These are phyloP conservation scores for Pandemis corylana DNA, from an alignment of 2,888 invertebrate genomes.

Conservation along the genomic window DNA sequence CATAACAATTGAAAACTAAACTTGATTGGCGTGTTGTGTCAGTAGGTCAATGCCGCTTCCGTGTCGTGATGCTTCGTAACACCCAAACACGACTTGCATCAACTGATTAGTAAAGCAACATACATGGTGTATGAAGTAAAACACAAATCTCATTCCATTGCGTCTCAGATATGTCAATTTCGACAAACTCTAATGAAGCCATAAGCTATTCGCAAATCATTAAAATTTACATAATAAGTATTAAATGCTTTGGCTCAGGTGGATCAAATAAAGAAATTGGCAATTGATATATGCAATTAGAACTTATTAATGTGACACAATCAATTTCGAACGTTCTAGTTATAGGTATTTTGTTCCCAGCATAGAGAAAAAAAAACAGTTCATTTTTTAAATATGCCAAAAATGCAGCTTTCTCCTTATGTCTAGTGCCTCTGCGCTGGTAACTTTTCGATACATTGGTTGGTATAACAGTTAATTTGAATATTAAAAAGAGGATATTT, in stretches of 20 bases:
- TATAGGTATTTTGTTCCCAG: background rate
- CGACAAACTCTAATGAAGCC: background rate
- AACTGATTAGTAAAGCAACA: constrained; percentile 12
- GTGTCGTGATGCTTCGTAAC: background rate
- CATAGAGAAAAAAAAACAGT: background rate
- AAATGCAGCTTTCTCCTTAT: too few relatives aligned
- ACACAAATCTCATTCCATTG: background rate
- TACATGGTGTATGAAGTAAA: background rate
- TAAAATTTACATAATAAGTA: background rate
- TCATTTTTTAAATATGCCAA: too few relatives aligned
- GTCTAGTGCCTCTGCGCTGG: too few relatives aligned
- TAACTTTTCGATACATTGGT: too few relatives aligned
- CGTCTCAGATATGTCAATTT: background rate
- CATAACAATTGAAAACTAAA: too few relatives aligned
- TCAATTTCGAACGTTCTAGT: background rate
- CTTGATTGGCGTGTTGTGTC: background rate
- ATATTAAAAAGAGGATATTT: too few relatives aligned
- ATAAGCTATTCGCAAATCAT: constrained; percentile 27
- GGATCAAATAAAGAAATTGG: background rate
- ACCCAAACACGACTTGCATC: background rate
- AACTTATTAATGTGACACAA: background rate
- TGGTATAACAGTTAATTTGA: too few relatives aligned
- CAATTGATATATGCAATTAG: background rate
- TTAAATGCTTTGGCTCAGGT: background rate
- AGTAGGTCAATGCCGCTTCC: background rate